Conservation (phyloP, 1,140 invertebrate species). For the Helicoverpa armigera region DNA sequence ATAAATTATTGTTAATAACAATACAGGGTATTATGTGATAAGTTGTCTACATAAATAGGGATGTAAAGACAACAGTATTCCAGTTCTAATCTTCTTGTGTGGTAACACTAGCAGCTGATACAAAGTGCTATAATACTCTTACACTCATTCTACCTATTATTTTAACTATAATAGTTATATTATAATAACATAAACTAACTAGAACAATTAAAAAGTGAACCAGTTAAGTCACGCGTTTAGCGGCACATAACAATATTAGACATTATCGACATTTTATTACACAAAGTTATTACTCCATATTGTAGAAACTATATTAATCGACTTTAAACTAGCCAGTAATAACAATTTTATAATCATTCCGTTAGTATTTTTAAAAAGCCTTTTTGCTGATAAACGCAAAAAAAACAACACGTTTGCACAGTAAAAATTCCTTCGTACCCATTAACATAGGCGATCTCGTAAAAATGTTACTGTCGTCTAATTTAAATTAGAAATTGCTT, state of each 20-base stretch:
- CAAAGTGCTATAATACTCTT: background rate
- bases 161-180: background rate
- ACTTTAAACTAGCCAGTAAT: background rate
- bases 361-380: background rate
- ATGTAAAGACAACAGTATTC: background rate
- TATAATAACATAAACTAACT: background rate
- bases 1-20: too few relatives aligned
- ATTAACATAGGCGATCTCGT: conserved; percentile 6
- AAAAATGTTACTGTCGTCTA: conserved; percentile 19
- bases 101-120: background rate
- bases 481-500: conserved; percentile 40
- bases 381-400: background rate
- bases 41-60: too few relatives aligned
- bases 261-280: background rate
- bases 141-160: background rate
- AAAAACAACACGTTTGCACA: background rate
- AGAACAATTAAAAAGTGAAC: background rate
- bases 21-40: too few relatives aligned
- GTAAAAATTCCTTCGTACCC: background rate
- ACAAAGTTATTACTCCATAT: background rate
- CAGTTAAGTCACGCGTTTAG: background rate
- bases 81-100: background rate
- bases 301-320: background rate
- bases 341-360: background rate
- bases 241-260: background rate